A percentile compares a stretch with the other conserved stretches of the same genome.
phyloP scores from a whole-genome alignment of 2,797 vertebrate genomes.

The Halcyon smyrnensis region DNA sequence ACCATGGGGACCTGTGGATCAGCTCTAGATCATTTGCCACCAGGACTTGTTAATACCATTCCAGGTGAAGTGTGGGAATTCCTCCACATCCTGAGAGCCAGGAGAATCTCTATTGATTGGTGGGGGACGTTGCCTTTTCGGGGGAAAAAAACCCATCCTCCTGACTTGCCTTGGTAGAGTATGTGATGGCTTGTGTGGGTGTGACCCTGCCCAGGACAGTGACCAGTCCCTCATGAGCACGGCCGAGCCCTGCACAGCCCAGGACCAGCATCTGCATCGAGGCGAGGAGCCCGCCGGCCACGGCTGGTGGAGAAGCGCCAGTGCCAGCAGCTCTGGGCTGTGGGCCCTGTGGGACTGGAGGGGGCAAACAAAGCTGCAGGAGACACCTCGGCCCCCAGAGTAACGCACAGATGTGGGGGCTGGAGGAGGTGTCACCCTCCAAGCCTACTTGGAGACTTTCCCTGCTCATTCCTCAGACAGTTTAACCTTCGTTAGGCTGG shows the following conservation, averaged over 20 bases:
- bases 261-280: fast-evolving
- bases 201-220: not conserved
- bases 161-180: not conserved
- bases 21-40: not conserved
- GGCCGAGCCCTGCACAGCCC: not conserved
- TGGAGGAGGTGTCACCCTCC: not conserved
- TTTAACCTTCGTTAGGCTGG: not conserved
- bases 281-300: not conserved
- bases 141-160: not conserved
- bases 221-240: fast-evolving
- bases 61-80: not conserved
- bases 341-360: not conserved
- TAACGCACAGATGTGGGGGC: fast-evolving
- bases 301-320: too few relatives aligned
- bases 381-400: too few relatives aligned
- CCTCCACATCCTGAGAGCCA: not conserved
- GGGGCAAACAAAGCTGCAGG: not conserved
- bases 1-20: not conserved
- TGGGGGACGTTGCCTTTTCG: not conserved
- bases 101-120: not conserved
- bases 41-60: not conserved
- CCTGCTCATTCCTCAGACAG: not conserved
- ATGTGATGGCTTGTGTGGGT: not conserved
- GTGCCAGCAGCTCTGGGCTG: not conserved
- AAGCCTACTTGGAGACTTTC: not conserved